These are phyloP conservation scores for Sesamia inferens DNA, from an alignment of 2,888 invertebrate species.

Conservation along the genomic window DNA sequence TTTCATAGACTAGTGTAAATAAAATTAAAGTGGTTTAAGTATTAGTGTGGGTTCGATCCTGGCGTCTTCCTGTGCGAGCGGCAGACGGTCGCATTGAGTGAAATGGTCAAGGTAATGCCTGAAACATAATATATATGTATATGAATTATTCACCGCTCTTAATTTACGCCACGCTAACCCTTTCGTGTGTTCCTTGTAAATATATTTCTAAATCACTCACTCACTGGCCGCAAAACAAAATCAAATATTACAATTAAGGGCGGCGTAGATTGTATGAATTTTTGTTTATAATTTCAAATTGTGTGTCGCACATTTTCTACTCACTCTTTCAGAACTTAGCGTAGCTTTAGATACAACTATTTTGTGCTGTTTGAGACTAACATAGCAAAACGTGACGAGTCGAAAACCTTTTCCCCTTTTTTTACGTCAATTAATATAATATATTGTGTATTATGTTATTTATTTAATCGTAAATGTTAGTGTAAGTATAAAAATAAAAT, in stretches of 20 bases:
- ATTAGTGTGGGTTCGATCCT: slow-evolving; percentile 75
- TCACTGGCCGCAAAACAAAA: slow-evolving; percentile 74
- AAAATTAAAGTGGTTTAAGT: slow-evolving; percentile 79
- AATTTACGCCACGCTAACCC: slow-evolving; percentile 86
- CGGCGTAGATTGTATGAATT: slow-evolving; percentile 71
- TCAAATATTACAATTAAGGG: slow-evolving; percentile 73
- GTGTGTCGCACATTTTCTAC: slow-evolving; percentile 71
- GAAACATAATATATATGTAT: slow-evolving; percentile 76
- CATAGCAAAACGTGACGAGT: neutral
- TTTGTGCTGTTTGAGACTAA: slow-evolving; percentile 16
- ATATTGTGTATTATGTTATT: too few species aligned
- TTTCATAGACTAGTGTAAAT: slow-evolving; percentile 76
- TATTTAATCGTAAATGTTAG: too few species aligned
- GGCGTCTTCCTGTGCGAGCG: slow-evolving; percentile 75
- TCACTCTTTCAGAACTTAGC: slow-evolving; percentile 53
- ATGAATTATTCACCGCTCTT: slow-evolving; percentile 86
- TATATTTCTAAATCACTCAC: slow-evolving; percentile 84
- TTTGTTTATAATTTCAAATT: slow-evolving; percentile 74
- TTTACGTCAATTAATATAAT: too few species aligned
- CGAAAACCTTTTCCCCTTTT: too few species aligned
- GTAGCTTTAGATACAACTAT: slow-evolving; percentile 46
- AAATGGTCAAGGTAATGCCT: slow-evolving; percentile 89
- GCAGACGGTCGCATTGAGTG: slow-evolving; percentile 84
- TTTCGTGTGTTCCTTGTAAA: slow-evolving; percentile 86
- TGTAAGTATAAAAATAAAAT: neutral